Conservation (phyloP, 2,888 invertebrate species). For the Drosophila maculinotata region DNA sequence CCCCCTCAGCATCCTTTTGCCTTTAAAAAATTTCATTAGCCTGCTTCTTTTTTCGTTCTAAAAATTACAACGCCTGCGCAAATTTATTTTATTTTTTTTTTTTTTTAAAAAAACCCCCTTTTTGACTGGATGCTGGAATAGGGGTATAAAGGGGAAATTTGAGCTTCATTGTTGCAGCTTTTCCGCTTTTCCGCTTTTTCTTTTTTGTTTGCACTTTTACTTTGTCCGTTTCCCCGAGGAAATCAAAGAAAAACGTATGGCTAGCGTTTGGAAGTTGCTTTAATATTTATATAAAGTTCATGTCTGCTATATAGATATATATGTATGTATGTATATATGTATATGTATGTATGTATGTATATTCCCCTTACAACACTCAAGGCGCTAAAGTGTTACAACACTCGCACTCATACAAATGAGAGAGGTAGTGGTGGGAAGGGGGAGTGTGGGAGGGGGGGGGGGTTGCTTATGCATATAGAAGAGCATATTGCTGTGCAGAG, state of each 20-base stretch:
- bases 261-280: conserved; percentile 51
- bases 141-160: conserved; percentile 55
- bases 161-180: conserved; percentile 23
- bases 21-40: conserved; percentile 25
- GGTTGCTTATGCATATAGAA: background rate
- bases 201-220: conserved; percentile 29
- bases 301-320: conserved; percentile 3
- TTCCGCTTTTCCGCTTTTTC: background rate
- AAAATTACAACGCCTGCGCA: conserved; percentile 76
- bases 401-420: conserved; percentile 41
- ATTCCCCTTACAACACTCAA: conserved; percentile 79
- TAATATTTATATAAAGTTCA: conserved; percentile 66
- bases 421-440: conserved; percentile 1
- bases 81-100: conserved; percentile 60
- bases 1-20: conserved; percentile 2
- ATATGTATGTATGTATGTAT: conserved; percentile 1
- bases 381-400: conserved; percentile 75
- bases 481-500: background rate
- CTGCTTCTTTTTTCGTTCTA: conserved; percentile 9
- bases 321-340: background rate
- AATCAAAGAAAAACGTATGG: conserved; percentile 74
- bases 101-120: conserved; percentile 11
- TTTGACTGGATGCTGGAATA: conserved; percentile 64
- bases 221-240: conserved; percentile 58
- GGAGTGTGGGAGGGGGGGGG: background rate